A percentile compares a stretch with the other conserved stretches of the same genome.
Conservation (phyloP, 2,113 vertebrate genomes). For the Gila orcuttii region DNA sequence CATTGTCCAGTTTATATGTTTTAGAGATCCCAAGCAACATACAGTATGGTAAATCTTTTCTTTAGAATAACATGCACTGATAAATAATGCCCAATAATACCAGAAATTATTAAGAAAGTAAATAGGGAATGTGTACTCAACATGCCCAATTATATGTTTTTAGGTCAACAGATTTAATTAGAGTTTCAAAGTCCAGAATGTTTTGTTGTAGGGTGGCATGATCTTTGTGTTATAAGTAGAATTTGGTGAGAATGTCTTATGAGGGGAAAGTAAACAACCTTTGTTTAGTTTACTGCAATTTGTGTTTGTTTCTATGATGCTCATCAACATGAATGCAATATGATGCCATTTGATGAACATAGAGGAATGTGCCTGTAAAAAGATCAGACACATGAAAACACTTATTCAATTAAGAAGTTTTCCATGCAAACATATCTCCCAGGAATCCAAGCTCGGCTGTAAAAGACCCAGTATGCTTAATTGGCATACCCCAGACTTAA, state of each 20-base stretch:
- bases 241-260: background rate
- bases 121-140: background rate
- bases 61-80: background rate
- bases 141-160: background rate
- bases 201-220: background rate
- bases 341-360: background rate
- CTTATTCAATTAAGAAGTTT: conserved; percentile 55
- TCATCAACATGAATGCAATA: background rate
- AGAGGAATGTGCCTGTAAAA: conserved; percentile 44
- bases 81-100: background rate
- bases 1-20: background rate
- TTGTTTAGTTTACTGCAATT: background rate
- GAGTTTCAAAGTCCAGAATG: background rate
- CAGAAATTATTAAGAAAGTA: background rate
- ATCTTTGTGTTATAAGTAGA: background rate
- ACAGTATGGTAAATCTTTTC: background rate
- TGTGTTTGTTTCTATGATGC: background rate
- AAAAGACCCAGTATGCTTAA: conserved; percentile 45
- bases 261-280: background rate
- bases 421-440: conserved; percentile 49
- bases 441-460: conserved; percentile 43
- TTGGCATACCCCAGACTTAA: too few relatives aligned
- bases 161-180: background rate
- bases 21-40: background rate
- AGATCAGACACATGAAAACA: conserved; percentile 53